Evolutionary conservation across 2,888 invertebrate genomes (phyloP).

Genomic region (Cryptocheilus praepositus): DNA sequence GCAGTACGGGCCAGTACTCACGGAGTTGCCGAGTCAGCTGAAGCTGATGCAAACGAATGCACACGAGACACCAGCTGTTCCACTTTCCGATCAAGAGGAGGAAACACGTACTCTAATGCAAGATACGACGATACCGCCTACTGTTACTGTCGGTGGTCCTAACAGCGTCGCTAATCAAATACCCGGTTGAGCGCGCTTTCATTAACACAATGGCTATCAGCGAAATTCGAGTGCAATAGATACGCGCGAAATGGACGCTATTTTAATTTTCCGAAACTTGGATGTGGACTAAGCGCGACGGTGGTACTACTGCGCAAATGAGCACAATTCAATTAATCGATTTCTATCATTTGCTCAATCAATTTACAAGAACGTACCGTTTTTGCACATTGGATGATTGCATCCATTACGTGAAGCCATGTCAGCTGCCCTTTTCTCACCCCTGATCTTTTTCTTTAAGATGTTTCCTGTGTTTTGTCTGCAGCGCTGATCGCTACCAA

Average conservation of each 20-base stretch:
- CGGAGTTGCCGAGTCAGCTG: slow-evolving; percentile 71
- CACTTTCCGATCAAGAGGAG: slow-evolving; percentile 72
- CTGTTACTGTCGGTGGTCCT: slow-evolving; percentile 50
- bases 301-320: not conserved
- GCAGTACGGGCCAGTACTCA: slow-evolving; percentile 75
- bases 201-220: not conserved
- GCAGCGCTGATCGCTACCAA: too few relatives aligned
- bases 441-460: too few relatives aligned
- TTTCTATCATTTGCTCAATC: too few relatives aligned
- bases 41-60: slow-evolving; percentile 64
- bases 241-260: slow-evolving; percentile 27
- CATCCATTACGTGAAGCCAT: not conserved
- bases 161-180: slow-evolving; percentile 63
- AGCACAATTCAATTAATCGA: not conserved
- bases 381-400: too few relatives aligned
- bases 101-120: slow-evolving; percentile 72
- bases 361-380: too few relatives aligned
- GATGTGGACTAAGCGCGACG: not conserved
- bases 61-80: slow-evolving; percentile 59
- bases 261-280: slow-evolving; percentile 41
- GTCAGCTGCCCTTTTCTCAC: not conserved
- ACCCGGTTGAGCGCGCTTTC: slow-evolving; percentile 61
- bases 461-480: too few relatives aligned
- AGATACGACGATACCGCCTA: slow-evolving; percentile 57
- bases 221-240: slow-evolving; percentile 27